Evolutionary conservation across 1,140 invertebrate species (phyloP), one percentile per base, ranked within the genome.

Genomic region (Bombus turneri): DNA sequence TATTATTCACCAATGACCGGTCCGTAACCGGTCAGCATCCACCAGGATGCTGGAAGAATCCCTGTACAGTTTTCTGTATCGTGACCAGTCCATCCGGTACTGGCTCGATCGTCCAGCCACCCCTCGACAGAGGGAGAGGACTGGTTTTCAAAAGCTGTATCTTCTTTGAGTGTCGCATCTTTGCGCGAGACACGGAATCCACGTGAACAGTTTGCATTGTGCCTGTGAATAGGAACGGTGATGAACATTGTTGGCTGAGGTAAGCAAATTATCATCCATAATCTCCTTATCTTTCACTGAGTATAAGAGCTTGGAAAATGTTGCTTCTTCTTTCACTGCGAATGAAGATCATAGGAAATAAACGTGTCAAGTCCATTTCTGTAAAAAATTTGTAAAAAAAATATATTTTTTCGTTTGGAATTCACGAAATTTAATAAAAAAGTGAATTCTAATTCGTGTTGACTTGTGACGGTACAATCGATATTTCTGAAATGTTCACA

Each of bases 21-120:
- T 93, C 91, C 89, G 88, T 91, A 73, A 92, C 91, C 92, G 93
- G 93, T 93, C 47, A 53, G 47, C 47, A 53, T 53, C 94, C 93
- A 94, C 92, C 92, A 92, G 91, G 93, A 95, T 94, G 94, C 93
- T 95, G 94, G 89, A 92, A 91, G 88, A 90, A 89, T 90, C 91
- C 86, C 85, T 85, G 81, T 81, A 68, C 86, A 22, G 31, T 86
- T 87, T 76, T 72, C 86, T 85, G 80, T 86, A 76, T 85, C 89
- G 86, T 88, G 92, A 94, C 93, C 92, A 93, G 94, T 94, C 93
- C 81, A 86, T 85, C 90, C 91, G 88, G 90, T 90, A 89, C 91
- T 73, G 79, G 74, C 66, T 81, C 86, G 86, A 85, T 88, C 87
- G 87, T 87, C 73, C 84, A 77, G 91, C 91, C 92, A 91, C 91